Base-by-base conservation (phyloP, 1,140 invertebrate species). In the Antheraea pernyi region DNA sequence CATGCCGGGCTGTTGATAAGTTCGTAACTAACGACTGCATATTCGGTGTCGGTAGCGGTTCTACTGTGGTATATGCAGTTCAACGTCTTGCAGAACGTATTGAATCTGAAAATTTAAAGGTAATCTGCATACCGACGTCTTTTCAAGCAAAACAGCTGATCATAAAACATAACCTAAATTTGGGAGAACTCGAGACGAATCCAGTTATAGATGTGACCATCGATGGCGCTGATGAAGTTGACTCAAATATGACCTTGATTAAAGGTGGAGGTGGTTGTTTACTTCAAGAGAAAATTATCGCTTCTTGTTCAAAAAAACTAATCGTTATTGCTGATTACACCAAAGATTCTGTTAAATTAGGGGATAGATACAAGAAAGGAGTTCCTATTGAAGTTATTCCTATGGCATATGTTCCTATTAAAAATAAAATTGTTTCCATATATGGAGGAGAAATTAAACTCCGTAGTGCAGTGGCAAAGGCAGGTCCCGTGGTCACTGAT, bases 221-320 rank as follows among this genome's bases (percentile, higher is more conserved):
- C 83, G 99, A 99, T 94, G 99, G 99, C 18, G 98, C 98, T 59
- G 99, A 99, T 94, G 99, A 99, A 95, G 98, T 98, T 10, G 98
- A 98, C 89, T 86, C 93, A 0, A 92, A 96, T 68, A 93, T 99
- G 84, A 97, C 95, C 73, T 93, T 98, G 1, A 99, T 99, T 36
- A 99, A 99, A 95, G 99, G 98, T 67, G 99, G 99, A 39, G 99
- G 99, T 48, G 99, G 97, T 16, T 99, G 98, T 90, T 94, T 98
- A 13, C 94, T 98, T 13, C 98, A 99, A 94, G 98, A 99, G 88
- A 99, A 99, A 93, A 98, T 99, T 79, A 95, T 99, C 42, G 98
- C 98, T 16, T 97, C 97, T 16, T 98, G 97, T 75, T 92, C 92
- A 22, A 92, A 93, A 65, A 89, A 86, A 70, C 76, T 93, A 7